These are phyloP conservation scores for Leuciscus idus DNA, from an alignment of 2,113 vertebrate genomes.

Conservation along the genomic window DNA sequence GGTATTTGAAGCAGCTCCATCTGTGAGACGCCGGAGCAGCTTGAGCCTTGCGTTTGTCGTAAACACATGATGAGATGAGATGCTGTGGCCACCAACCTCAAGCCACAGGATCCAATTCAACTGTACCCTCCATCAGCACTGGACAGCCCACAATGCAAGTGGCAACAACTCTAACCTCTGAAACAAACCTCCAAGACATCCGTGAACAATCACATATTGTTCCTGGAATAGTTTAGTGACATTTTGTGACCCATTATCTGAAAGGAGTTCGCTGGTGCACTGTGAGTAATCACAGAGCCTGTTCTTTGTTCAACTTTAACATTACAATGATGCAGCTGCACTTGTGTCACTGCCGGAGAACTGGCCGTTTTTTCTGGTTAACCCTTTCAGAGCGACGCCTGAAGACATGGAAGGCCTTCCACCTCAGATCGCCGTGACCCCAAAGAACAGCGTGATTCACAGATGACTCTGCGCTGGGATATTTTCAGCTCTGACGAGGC, in stretches of 20 bases:
- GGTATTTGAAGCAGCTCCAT: conserved; percentile 4
- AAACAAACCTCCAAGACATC: conserved; percentile 32
- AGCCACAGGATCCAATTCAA: conserved; percentile 17
- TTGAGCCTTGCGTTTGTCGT: conserved; percentile 11
- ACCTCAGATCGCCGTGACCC: conserved; percentile 12
- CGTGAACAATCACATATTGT: conserved; percentile 45
- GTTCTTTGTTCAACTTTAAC: conserved; percentile 43
- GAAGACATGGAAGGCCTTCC: not conserved
- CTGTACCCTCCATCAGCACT: conserved; percentile 18
- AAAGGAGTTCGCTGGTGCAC: conserved; percentile 16
- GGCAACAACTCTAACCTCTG: conserved; percentile 34
- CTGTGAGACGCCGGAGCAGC: conserved; percentile 2
- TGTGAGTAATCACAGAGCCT: not conserved
- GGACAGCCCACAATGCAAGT: conserved; percentile 29
- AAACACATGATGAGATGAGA: conserved; percentile 26
- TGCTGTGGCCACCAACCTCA: conserved; percentile 20
- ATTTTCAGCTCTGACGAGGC: conserved; percentile 39
- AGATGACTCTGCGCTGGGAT: conserved; percentile 37
- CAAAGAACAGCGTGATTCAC: conserved; percentile 33
- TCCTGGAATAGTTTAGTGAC: conserved; percentile 47
- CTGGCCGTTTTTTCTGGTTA: conserved; percentile 7
- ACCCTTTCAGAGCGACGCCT: not conserved
- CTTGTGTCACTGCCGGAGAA: conserved; percentile 1
- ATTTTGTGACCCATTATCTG: conserved; percentile 36
- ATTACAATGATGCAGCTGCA: conserved; percentile 47